Evolutionary conservation across 2,113 vertebrate genomes (phyloP).

Genomic region (Grallaria varia): DNA sequence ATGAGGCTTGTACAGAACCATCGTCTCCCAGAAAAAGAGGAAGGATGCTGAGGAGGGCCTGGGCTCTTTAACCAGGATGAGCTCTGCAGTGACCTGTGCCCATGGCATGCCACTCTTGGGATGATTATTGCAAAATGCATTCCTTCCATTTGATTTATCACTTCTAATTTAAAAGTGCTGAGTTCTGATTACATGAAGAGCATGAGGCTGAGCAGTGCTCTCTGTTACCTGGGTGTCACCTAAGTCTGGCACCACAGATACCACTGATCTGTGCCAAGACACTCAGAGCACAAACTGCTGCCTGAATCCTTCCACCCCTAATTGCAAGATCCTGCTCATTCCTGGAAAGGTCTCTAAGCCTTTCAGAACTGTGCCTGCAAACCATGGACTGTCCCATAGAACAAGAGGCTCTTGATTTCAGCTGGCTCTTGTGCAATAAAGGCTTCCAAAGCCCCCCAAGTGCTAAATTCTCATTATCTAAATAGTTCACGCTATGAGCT

Average conservation of each 20-base stretch:
- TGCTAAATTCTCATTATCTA: background rate
- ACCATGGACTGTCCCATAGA: background rate
- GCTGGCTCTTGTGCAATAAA: background rate
- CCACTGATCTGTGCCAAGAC: background rate
- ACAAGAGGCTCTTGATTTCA: slow-evolving; percentile 36
- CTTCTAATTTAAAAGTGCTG: background rate
- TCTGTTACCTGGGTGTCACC: background rate
- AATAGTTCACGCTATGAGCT: background rate
- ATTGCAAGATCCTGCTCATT: background rate
- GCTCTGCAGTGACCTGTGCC: background rate
- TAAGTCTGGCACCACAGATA: background rate
- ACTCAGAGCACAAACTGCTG: background rate
- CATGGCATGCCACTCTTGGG: background rate
- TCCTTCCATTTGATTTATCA: background rate
- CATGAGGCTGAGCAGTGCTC: background rate
- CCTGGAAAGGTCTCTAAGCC: background rate
- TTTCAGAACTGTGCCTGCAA: background rate
- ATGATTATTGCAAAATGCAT: background rate
- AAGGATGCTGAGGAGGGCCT: background rate
- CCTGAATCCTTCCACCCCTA: background rate
- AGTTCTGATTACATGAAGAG: background rate
- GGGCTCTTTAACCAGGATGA: background rate
- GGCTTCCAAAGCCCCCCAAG: background rate
- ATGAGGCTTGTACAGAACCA: background rate
- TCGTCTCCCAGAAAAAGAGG: background rate